Evolutionary conservation across 2,113 vertebrate genomes (phyloP), one percentile per base, ranked within the genome.

Genomic region (Vulpes ferrilata): DNA sequence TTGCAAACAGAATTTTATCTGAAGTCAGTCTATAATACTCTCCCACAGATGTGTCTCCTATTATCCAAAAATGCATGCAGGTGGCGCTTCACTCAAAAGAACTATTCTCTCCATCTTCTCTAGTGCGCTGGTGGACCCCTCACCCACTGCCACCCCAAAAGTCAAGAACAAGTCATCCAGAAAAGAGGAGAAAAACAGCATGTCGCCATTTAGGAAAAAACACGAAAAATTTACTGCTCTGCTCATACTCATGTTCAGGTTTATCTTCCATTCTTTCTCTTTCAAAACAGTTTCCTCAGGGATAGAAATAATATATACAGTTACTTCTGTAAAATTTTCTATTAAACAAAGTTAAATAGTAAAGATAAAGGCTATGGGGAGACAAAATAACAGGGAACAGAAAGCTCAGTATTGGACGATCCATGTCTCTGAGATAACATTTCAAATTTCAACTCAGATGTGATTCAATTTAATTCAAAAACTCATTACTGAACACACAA

Each of bases 1-100:
- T 99, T 96, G 79, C 30, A 97, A 97, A 96, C 15, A 97, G 12
- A 81, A 85, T 0, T 92, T 0, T 76, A 11, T 92, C 96, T 97
- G 85, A 98, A 67, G 93, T 7, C 65, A 35, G 32, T 19, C 32
- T 64, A 67, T 94, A 85, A 83, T 30, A 79, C 25, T 32, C 71
- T 43, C 55, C 60, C 38, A 92, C 13, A 48, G 73, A 60, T 1
- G 0, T 20, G 22, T 85, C 35, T 59, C 62, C n/a, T 65, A 35
- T 13, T n/a, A 60, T 9, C 16, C 17, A 78, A 60, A 78, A 53
- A 59, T 0, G 48, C 32, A 93, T 12, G 0, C 30, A 35, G 32
- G 64, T 0, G 25, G 15, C 6, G 32, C 22, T 79, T 88, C 25
- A 69, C 51, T 57, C 0, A 2, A 86, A 80, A 11, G 25, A 59